Conservation (phyloP, 1,140 invertebrate species). For the Drosophila tani region DNA sequence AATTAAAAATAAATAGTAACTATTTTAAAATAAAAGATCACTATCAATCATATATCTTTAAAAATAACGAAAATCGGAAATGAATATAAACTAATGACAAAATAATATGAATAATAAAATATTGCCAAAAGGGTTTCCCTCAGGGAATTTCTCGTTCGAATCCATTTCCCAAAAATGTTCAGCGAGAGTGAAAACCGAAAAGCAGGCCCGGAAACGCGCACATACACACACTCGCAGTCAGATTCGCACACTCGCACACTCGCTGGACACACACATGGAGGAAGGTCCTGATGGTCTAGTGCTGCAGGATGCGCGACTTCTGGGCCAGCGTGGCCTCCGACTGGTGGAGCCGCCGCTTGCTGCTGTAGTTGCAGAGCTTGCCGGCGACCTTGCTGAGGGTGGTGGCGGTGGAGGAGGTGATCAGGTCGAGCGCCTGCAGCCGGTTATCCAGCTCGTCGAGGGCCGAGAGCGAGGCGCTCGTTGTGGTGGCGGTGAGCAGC, state of each 20-base stretch:
- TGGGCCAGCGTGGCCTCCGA: constrained; percentile 68
- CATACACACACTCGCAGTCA: constrained; percentile 2
- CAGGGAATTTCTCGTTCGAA: neutral
- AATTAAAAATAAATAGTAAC: too few relatives aligned
- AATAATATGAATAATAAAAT: neutral
- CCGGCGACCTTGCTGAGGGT: constrained; percentile 69
- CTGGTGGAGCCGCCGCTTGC: constrained; percentile 68
- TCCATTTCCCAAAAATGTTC: neutral
- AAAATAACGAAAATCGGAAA: too few relatives aligned
- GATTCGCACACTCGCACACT: neutral
- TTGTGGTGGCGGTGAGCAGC: constrained; percentile 41
- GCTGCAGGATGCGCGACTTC: constrained; percentile 69
- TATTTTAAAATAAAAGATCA: too few relatives aligned
- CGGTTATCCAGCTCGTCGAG: constrained; percentile 71
- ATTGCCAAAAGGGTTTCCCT: too few relatives aligned
- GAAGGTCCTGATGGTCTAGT: constrained; percentile 33
- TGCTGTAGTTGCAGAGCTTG: constrained; percentile 74
- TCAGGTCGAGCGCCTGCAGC: constrained; percentile 65
- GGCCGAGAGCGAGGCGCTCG: constrained; percentile 59
- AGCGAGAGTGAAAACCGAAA: neutral
- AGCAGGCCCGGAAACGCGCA: neutral
- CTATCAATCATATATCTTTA: too few relatives aligned
- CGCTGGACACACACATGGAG: neutral
- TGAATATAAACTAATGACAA: too few relatives aligned
- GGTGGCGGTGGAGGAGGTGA: constrained; percentile 72